Evolutionary conservation across 2,888 invertebrate genomes (phyloP).

Genomic region (Agrotis segetum): DNA sequence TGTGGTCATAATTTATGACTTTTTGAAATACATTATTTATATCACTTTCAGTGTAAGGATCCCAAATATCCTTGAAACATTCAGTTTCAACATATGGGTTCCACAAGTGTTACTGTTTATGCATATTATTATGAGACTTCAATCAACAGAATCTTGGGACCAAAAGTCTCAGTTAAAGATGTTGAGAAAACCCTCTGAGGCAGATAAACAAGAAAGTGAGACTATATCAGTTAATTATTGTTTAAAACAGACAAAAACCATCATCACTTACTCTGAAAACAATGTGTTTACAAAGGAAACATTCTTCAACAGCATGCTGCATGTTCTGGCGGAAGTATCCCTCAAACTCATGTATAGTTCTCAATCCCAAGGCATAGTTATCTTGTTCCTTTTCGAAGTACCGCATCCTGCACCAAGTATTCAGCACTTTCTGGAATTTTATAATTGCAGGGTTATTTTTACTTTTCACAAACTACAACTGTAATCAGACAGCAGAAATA

Average conservation of each 20-base stretch:
- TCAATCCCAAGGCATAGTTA: conserved; percentile 83
- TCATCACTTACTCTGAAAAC: conserved; percentile 83
- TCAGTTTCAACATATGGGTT: no score
- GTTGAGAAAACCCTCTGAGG: no score
- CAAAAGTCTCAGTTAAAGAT: no score
- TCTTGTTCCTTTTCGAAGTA: conserved; percentile 82
- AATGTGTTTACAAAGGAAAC: conserved; percentile 84
- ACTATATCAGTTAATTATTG: no score
- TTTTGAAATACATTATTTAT: no score
- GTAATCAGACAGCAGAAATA: neutral
- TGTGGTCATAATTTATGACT: no score
- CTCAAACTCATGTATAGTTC: conserved; percentile 87
- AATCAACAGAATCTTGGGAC: no score
- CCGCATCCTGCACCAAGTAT: conserved; percentile 83
- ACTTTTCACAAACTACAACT: neutral
- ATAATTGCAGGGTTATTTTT: neutral
- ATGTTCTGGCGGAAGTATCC: conserved; percentile 83
- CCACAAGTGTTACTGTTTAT: no score
- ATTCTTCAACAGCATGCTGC: conserved; percentile 83
- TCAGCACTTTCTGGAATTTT: conserved; percentile 82
- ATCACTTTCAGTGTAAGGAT: no score
- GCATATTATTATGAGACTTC: no score
- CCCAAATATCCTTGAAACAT: no score
- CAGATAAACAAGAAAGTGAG: no score
- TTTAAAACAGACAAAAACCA: neutral